A percentile compares a stretch with the other conserved stretches of the same genome.
Conservation (phyloP, 2,113 vertebrate species). For the Pontoporia blainvillei region DNA sequence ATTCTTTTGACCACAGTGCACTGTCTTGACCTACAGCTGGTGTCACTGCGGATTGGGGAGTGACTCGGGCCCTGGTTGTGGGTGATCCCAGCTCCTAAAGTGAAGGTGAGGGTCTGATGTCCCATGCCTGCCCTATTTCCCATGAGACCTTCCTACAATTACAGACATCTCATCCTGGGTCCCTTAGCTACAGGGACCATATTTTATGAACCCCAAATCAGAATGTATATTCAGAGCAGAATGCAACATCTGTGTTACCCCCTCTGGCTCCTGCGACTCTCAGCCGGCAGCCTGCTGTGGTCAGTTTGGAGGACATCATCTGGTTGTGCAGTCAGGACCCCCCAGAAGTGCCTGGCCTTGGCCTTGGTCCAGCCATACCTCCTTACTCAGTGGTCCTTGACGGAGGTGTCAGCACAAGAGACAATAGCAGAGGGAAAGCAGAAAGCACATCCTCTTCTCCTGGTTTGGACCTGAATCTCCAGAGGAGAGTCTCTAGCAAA, state of each 20-base stretch:
- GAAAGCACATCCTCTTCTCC: no score
- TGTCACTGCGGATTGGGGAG: neutral
- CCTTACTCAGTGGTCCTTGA: neutral
- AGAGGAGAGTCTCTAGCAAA: neutral
- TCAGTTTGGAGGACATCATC: neutral
- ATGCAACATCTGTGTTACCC: no score
- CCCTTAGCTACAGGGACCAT: neutral
- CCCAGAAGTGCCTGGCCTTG: neutral
- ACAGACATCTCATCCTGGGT: no score
- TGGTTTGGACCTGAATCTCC: neutral
- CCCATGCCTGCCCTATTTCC: neutral
- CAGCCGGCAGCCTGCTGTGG: neutral
- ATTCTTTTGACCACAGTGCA: neutral
- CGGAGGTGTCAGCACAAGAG: neutral
- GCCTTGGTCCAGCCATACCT: neutral
- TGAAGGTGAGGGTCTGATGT: neutral
- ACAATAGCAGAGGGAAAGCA: neutral
- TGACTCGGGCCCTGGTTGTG: neutral
- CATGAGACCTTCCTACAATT: no score
- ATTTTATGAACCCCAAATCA: neutral
- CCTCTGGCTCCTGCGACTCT: neutral
- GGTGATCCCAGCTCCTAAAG: no score
- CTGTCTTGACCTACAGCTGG: accelerated
- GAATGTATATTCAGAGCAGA: neutral
- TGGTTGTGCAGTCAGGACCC: neutral